Base-by-base conservation (phyloP, 2,888 invertebrate genomes). In the Hirtodrosophila confusa region DNA sequence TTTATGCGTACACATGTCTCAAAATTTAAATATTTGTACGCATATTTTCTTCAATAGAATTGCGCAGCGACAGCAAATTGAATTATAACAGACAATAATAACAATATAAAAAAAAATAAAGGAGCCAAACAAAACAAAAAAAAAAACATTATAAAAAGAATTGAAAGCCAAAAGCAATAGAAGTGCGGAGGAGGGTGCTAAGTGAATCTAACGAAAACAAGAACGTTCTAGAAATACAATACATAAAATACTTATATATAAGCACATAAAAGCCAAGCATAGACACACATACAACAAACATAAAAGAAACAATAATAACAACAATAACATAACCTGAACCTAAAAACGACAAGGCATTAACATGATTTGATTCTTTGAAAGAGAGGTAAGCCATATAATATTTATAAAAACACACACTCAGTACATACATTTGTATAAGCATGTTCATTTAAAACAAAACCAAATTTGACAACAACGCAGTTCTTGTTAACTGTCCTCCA, bases 331-430 rank as follows among this genome's bases (percentile, higher is more conserved):
- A 66, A 65, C 51, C 58, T 69, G 61, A 79, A 67, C 77, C 75
- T 68, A 31, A 51, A 44, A 68, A 54, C 54, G 58, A 71, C 68
- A 60, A 66, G 58, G 69, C 74, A 62, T 44, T 68, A 79, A 66
- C 71, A 86, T 86, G 87, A 78, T 84, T 84, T 84, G 86, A 84
- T 70, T 73, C 72, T 61, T 58, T 55, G 50, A 47, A 63, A 69
- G 47, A 45, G 80, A 73, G 84, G 84, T 84, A 60, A 84, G 84
- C 54, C 12, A 36, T 33, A 40, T 35, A 24, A 23, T 8, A 31
- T 31, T 7, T 31, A 31, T 31, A 31, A 5, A 58, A 17, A 23
- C 27, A 23, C 0, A 29, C 9, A 31, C 17, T 17, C 17, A 17
- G 1, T 31, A 31, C 27, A 27, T 27, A 27, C 5, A 27, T 27